Percentiles rank a stretch among this genome's conserved stretches.
Evolutionary conservation across 2,888 invertebrate species (phyloP).

Genomic region (Autographa pulchrina): DNA sequence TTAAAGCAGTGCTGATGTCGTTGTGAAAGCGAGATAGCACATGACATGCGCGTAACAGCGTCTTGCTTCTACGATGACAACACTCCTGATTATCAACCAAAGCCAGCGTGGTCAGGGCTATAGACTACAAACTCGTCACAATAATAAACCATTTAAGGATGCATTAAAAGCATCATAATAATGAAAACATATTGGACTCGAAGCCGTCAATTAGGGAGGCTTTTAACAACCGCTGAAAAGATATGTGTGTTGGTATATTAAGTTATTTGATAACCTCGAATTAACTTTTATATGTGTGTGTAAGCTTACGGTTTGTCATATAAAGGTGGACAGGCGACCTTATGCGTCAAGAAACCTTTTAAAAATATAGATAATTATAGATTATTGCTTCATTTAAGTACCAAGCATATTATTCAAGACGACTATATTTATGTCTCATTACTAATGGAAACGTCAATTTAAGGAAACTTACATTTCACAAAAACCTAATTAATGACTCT

Average conservation of each 20-base stretch:
- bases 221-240: not conserved
- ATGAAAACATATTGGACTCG: slow-evolving; percentile 1
- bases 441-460: no score
- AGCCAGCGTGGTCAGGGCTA: no score
- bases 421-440: no score
- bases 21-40: no score
- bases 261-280: slow-evolving; percentile 6
- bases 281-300: not conserved
- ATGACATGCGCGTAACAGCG: no score
- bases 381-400: no score
- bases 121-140: no score
- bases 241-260: not conserved
- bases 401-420: not conserved
- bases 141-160: not conserved
- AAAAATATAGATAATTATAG: not conserved
- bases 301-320: not conserved
- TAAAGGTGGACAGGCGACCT: not conserved
- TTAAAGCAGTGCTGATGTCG: no score
- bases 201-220: slow-evolving; percentile 3
- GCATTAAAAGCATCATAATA: slow-evolving; percentile 5
- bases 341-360: not conserved
- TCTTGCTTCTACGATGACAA: no score
- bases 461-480: no score
- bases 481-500: no score
- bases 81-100: no score